These are phyloP conservation scores for Cisticola juncidis DNA, from an alignment of 2,113 vertebrate species.

Conservation along the genomic window DNA sequence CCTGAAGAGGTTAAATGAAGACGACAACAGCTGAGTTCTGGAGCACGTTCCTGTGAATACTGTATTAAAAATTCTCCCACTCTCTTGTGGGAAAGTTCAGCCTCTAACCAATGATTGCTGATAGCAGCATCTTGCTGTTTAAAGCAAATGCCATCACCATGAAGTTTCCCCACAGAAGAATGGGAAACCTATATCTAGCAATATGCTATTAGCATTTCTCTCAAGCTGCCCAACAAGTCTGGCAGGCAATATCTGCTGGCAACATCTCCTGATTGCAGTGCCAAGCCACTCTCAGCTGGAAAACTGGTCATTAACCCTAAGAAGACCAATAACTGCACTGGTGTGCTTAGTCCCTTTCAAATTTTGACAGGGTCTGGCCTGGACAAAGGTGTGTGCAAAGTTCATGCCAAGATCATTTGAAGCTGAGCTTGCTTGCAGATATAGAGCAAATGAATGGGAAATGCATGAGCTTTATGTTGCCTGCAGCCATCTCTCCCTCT, in stretches of 20 bases:
- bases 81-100: conserved; percentile 14
- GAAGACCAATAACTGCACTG: neutral
- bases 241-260: neutral
- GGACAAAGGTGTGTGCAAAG: neutral
- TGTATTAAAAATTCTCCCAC: neutral
- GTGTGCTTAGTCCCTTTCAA: neutral
- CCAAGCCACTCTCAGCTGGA: neutral
- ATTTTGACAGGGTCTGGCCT: neutral
- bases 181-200: neutral
- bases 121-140: neutral
- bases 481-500: neutral
- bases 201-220: neutral
- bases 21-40: conserved; percentile 11
- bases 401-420: neutral
- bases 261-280: neutral
- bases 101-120: neutral
- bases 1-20: conserved; percentile 28
- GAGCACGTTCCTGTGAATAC: neutral
- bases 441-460: neutral
- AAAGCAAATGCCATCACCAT: neutral
- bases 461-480: neutral
- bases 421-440: neutral
- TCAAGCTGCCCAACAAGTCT: conserved; percentile 6
- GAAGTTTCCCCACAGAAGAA: neutral
- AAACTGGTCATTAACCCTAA: neutral